phyloP scores from a whole-genome alignment of 2,113 vertebrate species.

The Seriola dumerili region DNA sequence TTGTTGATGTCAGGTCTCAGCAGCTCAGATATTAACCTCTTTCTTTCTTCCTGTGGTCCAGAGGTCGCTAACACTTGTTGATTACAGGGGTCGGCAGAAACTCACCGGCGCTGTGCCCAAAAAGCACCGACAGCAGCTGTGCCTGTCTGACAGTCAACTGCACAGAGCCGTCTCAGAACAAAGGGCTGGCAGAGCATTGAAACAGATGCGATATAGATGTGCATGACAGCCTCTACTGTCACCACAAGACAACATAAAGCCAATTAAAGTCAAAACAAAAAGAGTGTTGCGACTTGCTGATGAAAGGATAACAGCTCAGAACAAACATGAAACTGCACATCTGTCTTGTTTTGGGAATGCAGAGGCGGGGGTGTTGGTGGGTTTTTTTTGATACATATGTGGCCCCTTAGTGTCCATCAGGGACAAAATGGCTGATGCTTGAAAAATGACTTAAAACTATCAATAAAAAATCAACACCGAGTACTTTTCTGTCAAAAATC shows the following conservation, averaged over 20 bases:
- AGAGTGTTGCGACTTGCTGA: neutral
- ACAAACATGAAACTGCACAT: neutral
- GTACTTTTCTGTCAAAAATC: neutral
- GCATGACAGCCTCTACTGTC: neutral
- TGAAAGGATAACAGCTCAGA: neutral
- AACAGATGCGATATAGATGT: neutral
- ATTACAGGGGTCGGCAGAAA: neutral
- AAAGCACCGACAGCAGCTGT: neutral
- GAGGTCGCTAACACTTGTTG: conserved; percentile 10
- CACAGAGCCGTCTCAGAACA: neutral
- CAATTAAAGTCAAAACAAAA: neutral
- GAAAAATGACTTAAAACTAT: neutral
- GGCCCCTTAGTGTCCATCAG: neutral
- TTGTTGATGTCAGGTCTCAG: conserved; percentile 3
- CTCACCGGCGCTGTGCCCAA: neutral
- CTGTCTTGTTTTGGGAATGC: neutral
- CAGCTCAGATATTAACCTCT: neutral
- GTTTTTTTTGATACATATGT: neutral
- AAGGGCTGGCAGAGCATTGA: neutral
- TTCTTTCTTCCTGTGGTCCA: neutral
- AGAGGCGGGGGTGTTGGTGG: neutral
- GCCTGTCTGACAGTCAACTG: neutral
- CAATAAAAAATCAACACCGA: neutral
- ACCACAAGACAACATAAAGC: neutral
- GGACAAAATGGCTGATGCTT: neutral